Evolutionary conservation across 2,113 vertebrate species (phyloP).

Genomic region (Datnioides undecimradiatus): DNA sequence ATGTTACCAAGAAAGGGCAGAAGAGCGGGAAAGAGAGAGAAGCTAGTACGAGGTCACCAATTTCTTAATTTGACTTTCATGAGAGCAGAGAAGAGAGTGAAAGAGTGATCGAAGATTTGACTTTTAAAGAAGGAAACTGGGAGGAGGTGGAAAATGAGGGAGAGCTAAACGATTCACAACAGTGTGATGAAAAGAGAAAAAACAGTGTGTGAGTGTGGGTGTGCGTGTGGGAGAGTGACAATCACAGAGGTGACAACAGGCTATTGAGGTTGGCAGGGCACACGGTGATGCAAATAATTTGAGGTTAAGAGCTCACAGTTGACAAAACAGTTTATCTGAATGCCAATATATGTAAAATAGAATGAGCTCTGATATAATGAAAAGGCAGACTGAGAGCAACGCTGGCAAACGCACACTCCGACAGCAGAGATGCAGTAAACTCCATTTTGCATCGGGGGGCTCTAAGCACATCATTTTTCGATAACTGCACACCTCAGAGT

Average conservation of each 20-base stretch:
- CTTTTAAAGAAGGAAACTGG: conserved; percentile 42
- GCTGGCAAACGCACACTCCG: background rate
- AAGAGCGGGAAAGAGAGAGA: background rate
- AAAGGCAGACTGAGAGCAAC: conserved; percentile 6
- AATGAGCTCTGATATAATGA: conserved; percentile 42
- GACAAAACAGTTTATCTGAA: conserved; percentile 61
- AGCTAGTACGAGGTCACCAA: conserved; percentile 8
- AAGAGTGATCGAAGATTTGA: conserved; percentile 20
- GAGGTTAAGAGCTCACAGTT: conserved; percentile 57
- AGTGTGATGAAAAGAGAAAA: conserved; percentile 16
- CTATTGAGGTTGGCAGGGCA: conserved; percentile 46
- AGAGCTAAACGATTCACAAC: conserved; percentile 26
- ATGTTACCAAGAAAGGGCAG: background rate
- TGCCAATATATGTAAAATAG: conserved; percentile 46
- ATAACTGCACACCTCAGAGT: conserved; percentile 17
- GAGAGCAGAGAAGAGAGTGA: conserved; percentile 17
- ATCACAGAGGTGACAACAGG: conserved; percentile 43
- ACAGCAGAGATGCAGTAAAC: conserved; percentile 6
- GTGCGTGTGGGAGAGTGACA: conserved; percentile 33
- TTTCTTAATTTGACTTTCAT: conserved; percentile 60
- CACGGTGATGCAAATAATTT: conserved; percentile 54
- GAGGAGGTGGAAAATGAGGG: conserved; percentile 16
- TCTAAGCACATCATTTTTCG: conserved; percentile 16
- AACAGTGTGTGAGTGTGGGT: background rate
- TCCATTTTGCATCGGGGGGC: conserved; percentile 2